Evolutionary conservation across 2,113 vertebrate genomes (phyloP).

Genomic region (Caretta caretta): DNA sequence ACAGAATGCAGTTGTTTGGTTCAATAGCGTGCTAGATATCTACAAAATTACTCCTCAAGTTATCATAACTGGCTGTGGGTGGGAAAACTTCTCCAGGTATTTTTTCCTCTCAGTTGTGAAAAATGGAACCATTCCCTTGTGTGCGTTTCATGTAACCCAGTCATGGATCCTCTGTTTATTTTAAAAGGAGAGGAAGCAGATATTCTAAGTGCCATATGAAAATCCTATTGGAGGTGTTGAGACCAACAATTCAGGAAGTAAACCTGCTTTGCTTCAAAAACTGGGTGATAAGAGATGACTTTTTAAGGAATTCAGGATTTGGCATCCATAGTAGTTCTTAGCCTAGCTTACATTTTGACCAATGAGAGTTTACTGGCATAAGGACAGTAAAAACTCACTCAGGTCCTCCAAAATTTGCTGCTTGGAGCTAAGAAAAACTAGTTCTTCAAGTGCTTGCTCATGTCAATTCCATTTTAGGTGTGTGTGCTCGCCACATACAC

Average conservation of each 20-base stretch:
- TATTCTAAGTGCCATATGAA: background rate
- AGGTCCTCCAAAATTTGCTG: background rate
- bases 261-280: background rate
- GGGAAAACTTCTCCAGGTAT: background rate
- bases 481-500: too few species aligned
- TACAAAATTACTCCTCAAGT: background rate
- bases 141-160: background rate
- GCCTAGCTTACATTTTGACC: background rate
- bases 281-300: accelerated
- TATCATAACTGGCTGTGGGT: too few species aligned
- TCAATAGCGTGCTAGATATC: background rate
- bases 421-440: too few species aligned
- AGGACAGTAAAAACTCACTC: background rate
- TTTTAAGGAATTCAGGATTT: background rate
- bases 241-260: background rate
- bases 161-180: background rate
- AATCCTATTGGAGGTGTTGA: background rate
- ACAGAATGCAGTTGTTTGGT: background rate
- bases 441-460: too few species aligned
- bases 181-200: too few species aligned
- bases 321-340: background rate
- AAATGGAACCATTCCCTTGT: background rate
- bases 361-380: background rate
- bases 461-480: too few species aligned
- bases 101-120: background rate